phyloP scores from a whole-genome alignment of 1,140 invertebrate species.

The Armadillidium nasatum region DNA sequence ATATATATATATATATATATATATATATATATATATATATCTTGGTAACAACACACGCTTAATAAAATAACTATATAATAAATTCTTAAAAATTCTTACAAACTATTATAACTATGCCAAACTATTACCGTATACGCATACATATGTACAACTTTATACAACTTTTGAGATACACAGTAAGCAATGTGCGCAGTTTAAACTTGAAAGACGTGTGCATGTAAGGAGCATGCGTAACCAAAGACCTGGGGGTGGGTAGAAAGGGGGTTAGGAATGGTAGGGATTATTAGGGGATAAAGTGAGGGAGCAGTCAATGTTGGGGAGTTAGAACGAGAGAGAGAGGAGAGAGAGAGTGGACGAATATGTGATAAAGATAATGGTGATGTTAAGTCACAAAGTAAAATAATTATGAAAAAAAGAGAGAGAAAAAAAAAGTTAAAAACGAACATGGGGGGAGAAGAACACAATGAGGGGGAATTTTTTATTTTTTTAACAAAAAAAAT shows the following conservation, averaged over 20 bases:
- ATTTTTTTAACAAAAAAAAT: too few relatives aligned
- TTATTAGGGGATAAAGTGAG: background rate
- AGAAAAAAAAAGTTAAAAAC: too few relatives aligned
- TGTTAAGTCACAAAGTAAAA: background rate
- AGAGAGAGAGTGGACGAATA: background rate
- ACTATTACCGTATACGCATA: background rate
- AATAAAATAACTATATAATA: slow-evolving; percentile 10
- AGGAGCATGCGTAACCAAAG: background rate
- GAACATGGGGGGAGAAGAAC: too few relatives aligned
- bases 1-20: too few relatives aligned
- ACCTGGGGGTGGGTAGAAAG: background rate
- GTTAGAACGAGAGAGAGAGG: too few relatives aligned
- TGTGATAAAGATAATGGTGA: background rate
- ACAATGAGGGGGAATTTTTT: too few relatives aligned
- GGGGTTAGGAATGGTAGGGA: background rate
- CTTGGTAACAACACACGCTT: background rate
- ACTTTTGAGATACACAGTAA: background rate
- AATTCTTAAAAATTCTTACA: background rate
- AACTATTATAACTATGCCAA: slow-evolving; percentile 12
- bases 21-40: background rate
- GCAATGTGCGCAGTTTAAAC: background rate
- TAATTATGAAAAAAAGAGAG: background rate
- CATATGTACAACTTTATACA: background rate
- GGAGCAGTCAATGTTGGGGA: background rate
- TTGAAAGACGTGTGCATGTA: background rate